These are phyloP conservation scores for Bacillus rossius DNA, from an alignment of 1,140 invertebrate genomes.

Conservation along the genomic window DNA sequence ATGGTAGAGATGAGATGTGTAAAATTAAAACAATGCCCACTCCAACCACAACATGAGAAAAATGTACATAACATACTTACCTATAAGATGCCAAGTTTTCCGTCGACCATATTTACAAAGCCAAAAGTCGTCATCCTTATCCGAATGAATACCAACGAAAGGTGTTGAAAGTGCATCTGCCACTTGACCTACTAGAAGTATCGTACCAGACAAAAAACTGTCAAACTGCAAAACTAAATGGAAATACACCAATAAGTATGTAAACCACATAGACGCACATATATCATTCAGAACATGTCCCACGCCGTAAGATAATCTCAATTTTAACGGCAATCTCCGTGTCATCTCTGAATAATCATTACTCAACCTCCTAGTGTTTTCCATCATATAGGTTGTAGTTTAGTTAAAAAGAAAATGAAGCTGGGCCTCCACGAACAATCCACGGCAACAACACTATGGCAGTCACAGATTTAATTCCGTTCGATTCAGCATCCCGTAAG, in stretches of 20 bases:
- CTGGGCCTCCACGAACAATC: too few species aligned
- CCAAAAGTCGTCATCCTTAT: slow-evolving; percentile 59
- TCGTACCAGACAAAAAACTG: slow-evolving; percentile 64
- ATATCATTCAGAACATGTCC: slow-evolving; percentile 93
- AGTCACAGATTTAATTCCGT: too few species aligned
- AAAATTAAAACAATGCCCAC: too few species aligned
- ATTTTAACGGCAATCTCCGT: slow-evolving; percentile 20
- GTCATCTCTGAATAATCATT: slow-evolving; percentile 18
- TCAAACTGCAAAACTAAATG: slow-evolving; percentile 77
- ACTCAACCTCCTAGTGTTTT: not conserved
- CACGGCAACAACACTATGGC: too few species aligned
- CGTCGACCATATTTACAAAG: slow-evolving; percentile 71
- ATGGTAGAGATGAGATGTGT: too few species aligned
- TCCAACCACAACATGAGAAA: too few species aligned
- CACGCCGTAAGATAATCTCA: slow-evolving; percentile 51
- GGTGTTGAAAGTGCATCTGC: slow-evolving; percentile 87
- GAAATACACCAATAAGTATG: slow-evolving; percentile 90
- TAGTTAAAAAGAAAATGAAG: not conserved
- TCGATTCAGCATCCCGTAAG: too few species aligned
- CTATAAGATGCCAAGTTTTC: slow-evolving; percentile 90
- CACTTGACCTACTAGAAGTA: slow-evolving; percentile 82
- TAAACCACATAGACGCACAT: slow-evolving; percentile 96
- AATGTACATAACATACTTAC: too few species aligned
- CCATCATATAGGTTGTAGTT: not conserved
- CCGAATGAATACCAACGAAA: slow-evolving; percentile 83